A percentile compares a stretch with the other conserved stretches of the same genome.
These are phyloP conservation scores for Hyppa rectilinea DNA, from an alignment of 2,888 invertebrate genomes.

Conservation along the genomic window DNA sequence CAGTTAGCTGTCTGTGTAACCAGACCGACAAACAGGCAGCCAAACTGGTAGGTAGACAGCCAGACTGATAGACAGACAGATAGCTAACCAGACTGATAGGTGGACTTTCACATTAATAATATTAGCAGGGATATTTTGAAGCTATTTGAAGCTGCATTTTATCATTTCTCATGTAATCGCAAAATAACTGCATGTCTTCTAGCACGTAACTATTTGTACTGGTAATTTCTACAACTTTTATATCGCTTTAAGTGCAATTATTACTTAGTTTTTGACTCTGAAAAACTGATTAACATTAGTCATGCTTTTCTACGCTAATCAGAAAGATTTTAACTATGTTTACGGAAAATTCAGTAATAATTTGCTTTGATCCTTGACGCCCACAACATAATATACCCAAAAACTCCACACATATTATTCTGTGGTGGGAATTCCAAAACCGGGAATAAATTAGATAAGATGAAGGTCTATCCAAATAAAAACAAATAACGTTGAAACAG, in stretches of 20 bases:
- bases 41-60: too few species aligned
- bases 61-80: too few species aligned
- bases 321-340: not conserved
- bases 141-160: not conserved
- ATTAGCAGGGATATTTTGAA: not conserved
- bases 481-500: slow-evolving; percentile 2
- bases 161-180: not conserved
- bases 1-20: too few species aligned
- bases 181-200: not conserved
- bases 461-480: not conserved
- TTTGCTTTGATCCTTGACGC: not conserved
- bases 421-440: not conserved
- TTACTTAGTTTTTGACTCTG: not conserved
- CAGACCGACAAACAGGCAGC: too few species aligned
- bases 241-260: not conserved
- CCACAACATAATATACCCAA: not conserved
- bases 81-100: too few species aligned
- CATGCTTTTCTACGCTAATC: not conserved
- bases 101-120: too few species aligned
- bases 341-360: not conserved
- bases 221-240: not conserved
- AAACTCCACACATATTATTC: not conserved
- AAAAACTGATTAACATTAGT: not conserved
- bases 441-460: not conserved
- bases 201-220: not conserved